Conservation (phyloP, 1,140 invertebrate genomes). For the Ooceraea biroi region DNA sequence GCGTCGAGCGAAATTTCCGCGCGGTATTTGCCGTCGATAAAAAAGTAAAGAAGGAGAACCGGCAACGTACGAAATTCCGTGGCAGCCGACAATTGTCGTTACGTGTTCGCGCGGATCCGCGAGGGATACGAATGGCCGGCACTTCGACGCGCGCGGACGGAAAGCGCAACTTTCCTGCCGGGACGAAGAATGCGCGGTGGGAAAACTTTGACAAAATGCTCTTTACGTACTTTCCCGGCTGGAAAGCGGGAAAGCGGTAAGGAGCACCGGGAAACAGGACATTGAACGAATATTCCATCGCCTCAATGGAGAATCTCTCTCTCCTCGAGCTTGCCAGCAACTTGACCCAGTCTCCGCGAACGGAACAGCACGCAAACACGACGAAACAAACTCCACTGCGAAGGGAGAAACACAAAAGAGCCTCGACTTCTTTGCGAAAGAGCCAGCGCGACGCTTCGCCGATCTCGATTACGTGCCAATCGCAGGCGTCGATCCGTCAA, state of each 20-base stretch:
- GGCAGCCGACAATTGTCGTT: constrained; percentile 21
- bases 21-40: not conserved
- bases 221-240: constrained; percentile 46
- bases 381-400: not conserved
- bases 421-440: not conserved
- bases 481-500: not conserved
- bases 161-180: constrained; percentile 37
- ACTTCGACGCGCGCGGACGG: constrained; percentile 42
- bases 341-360: constrained; percentile 1
- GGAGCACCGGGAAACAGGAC: constrained; percentile 44
- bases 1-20: constrained; percentile 13
- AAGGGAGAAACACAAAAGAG: too few species aligned
- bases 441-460: not conserved
- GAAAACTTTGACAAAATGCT: constrained; percentile 60
- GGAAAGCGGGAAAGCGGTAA: not conserved
- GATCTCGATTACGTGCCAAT: not conserved
- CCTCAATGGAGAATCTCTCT: constrained; percentile 20
- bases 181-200: constrained; percentile 45
- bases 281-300: constrained; percentile 58
- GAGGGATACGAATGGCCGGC: constrained; percentile 4
- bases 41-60: not conserved
- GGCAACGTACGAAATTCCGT: not conserved
- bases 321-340: not conserved
- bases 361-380: not conserved
- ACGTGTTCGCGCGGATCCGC: constrained; percentile 12